A percentile compares a stretch with the other conserved stretches of the same genome.
phyloP scores from a whole-genome alignment of 2,888 invertebrate species.

The Brenthis ino region DNA sequence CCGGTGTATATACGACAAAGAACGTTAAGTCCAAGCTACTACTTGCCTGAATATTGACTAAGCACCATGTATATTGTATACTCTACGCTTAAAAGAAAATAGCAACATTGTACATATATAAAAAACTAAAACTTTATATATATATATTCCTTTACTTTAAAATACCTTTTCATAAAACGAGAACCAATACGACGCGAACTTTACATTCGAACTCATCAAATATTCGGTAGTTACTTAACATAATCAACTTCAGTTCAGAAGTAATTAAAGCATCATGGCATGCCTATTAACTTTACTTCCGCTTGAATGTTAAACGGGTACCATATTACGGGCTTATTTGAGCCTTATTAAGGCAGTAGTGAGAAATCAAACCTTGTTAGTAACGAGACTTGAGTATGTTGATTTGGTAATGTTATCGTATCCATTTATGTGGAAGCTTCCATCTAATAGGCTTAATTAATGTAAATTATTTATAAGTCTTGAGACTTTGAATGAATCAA shows the following conservation, averaged over 20 bases:
- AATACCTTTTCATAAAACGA: constrained; percentile 14
- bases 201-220: constrained; percentile 38
- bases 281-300: constrained; percentile 58
- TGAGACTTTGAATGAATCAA: background rate
- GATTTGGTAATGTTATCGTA: constrained; percentile 18
- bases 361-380: constrained; percentile 27
- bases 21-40: too few species aligned
- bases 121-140: background rate
- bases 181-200: constrained; percentile 27
- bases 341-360: constrained; percentile 20
- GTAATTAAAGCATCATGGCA: constrained; percentile 60
- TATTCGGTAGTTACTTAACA: constrained; percentile 46
- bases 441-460: constrained; percentile 17
- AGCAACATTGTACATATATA: too few species aligned
- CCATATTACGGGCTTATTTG: constrained; percentile 31
- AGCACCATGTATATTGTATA: too few species aligned
- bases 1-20: too few species aligned
- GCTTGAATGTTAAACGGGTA: constrained; percentile 37
- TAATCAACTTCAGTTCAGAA: constrained; percentile 49
- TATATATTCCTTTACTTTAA: background rate
- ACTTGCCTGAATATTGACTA: too few species aligned
- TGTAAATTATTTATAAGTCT: constrained; percentile 15
- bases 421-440: constrained; percentile 17
- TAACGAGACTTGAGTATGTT: constrained; percentile 6
- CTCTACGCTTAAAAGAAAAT: too few species aligned